phyloP scores from a whole-genome alignment of 1,140 invertebrate genomes.

The Scaptomyza hsui region DNA sequence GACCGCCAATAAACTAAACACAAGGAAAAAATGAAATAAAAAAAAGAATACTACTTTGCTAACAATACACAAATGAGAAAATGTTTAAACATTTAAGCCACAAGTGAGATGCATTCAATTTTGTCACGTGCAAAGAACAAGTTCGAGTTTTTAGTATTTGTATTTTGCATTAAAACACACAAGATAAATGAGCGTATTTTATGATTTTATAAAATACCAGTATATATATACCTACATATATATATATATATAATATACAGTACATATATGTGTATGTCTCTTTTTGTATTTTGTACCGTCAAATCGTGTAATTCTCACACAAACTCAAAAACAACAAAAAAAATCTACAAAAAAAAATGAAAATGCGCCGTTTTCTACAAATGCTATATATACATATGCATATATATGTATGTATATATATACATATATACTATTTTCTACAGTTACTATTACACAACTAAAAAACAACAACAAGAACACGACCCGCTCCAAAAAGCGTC shows the following conservation, averaged over 20 bases:
- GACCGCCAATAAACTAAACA: conserved; percentile 64
- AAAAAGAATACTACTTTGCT: conserved; percentile 51
- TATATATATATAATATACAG: conserved; percentile 50
- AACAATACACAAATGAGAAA: conserved; percentile 46
- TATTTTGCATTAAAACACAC: conserved; percentile 70
- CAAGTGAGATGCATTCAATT: conserved; percentile 73
- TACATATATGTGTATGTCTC: conserved; percentile 68
- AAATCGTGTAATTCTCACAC: conserved; percentile 78
- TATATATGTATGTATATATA: conserved; percentile 33
- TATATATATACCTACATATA: conserved; percentile 47
- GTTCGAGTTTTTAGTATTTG: conserved; percentile 76
- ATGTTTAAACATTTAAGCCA: conserved; percentile 67
- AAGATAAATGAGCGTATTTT: conserved; percentile 62
- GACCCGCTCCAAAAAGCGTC: conserved; percentile 27
- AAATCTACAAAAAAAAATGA: conserved; percentile 10
- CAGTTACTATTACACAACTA: conserved; percentile 60
- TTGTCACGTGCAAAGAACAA: conserved; percentile 52
- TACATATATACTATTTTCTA: conserved; percentile 61
- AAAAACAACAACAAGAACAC: conserved; percentile 39
- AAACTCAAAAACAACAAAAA: conserved; percentile 37
- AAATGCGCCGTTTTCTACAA: conserved; percentile 56
- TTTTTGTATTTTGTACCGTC: conserved; percentile 81
- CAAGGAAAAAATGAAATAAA: too few species aligned
- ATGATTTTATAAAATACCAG: conserved; percentile 77
- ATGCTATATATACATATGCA: conserved; percentile 45